Conservation (phyloP, 2,797 vertebrate species). For the Nyctibius grandis region DNA sequence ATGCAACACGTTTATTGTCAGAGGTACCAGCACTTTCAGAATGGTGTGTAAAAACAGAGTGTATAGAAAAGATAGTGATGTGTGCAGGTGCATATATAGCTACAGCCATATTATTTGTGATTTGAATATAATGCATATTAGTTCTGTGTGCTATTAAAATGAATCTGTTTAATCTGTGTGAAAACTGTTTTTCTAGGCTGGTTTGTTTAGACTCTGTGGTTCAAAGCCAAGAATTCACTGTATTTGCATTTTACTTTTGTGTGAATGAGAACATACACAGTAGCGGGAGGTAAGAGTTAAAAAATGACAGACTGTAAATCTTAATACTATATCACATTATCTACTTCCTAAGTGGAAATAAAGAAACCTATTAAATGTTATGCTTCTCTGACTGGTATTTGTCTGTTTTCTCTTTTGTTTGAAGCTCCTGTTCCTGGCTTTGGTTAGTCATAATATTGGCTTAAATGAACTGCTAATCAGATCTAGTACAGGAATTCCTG, state of each 20-base stretch:
- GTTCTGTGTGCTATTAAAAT: neutral
- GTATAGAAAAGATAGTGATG: neutral
- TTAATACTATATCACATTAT: neutral
- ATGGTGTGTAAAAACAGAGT: neutral
- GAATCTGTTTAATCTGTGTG: neutral
- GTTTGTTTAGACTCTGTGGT: neutral
- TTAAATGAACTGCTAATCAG: neutral
- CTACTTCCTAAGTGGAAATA: neutral
- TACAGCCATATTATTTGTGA: neutral
- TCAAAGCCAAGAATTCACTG: neutral
- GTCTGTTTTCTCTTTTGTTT: neutral
- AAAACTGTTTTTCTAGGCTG: neutral
- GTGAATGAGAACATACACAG: neutral
- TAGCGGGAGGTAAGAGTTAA: neutral
- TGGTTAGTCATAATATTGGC: neutral
- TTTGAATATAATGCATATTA: neutral
- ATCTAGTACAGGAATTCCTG: neutral
- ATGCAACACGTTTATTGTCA: neutral
- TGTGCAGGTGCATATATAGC: neutral
- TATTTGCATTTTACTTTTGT: neutral
- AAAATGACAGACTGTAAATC: neutral
- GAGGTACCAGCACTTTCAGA: neutral
- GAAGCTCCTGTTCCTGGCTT: neutral
- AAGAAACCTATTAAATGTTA: neutral
- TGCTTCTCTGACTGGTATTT: neutral